Evolutionary conservation across 2,113 vertebrate species (phyloP), one percentile per base, ranked within the genome.

Genomic region (Crotalus helleri): DNA sequence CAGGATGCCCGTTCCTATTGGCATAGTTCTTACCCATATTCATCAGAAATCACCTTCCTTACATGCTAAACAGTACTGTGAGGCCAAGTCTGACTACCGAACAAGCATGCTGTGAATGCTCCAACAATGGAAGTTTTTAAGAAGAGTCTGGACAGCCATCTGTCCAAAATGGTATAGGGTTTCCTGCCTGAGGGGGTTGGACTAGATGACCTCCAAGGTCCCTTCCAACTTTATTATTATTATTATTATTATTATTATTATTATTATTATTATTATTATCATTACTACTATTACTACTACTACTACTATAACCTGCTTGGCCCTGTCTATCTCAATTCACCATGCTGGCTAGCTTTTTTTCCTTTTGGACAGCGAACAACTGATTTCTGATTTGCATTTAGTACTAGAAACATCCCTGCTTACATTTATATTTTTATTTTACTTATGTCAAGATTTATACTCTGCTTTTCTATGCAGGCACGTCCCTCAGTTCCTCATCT

Each of bases 241-340:
- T 44, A 44, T 44, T 39, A 44, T 44, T 44, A 44, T 44, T 44
- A 44, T 44, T 44, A 44, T 44, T 44, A 44, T 44, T 44, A 44
- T 3, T 4, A 44, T 3, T 4, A 44, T 0, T 44, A 44, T 0
- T 44, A 44, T 0, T 44, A 44, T 3, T 44, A 44, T 3, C 3
- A 44, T 3, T 44, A 44, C 44, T 44, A 44, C 44, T 44, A 44
- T 2, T 44, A 44, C 3, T 44, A 44, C 3, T 44, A 44, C 44
- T 44, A 57, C 29, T n/a, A 61, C 23, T 51, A 86, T n/a, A 89
- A 89, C 23, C 11, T 46, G 11, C 3, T 61, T 69, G 46, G 51
- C 23, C 81, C 17, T 54, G 11, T 29, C 57, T 87, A 17, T 10
- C 91, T 51, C 10, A 92, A 87, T 8, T 6, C 11, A n/a, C 24